phyloP scores from a whole-genome alignment of 2,113 vertebrate species.

The Cervus canadensis region DNA sequence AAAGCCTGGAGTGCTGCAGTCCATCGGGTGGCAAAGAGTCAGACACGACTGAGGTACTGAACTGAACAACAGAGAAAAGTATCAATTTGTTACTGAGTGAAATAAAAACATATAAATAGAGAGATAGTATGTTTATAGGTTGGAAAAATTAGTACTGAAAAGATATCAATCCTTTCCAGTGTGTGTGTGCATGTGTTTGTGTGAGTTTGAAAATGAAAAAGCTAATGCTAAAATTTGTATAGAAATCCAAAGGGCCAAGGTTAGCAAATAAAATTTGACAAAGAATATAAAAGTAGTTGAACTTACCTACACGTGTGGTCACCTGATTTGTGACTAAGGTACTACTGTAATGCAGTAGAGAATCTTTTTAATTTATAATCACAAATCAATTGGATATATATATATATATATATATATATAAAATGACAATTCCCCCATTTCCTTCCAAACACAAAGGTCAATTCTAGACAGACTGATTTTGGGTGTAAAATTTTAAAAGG shows the following conservation, averaged over 20 bases:
- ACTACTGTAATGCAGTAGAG: not conserved
- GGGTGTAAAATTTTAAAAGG: not conserved
- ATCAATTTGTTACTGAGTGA: not conserved
- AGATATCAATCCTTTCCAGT: not conserved
- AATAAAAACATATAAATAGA: not conserved
- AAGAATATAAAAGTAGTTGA: not conserved
- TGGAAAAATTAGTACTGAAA: not conserved
- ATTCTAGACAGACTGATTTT: not conserved
- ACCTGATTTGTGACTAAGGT: not conserved
- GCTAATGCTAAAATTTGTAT: not conserved
- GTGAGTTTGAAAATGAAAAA: not conserved
- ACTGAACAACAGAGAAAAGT: not conserved
- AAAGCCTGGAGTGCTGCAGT: not conserved
- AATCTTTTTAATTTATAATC: not conserved
- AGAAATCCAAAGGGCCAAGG: not conserved
- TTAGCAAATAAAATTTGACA: not conserved
- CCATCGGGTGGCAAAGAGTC: not conserved
- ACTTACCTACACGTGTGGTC: not conserved
- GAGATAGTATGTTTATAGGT: not conserved
- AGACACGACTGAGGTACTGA: rapidly evolving
- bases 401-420: not conserved
- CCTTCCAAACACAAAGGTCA: not conserved
- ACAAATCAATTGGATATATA: not conserved
- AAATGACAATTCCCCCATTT: not conserved
- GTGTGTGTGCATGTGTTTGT: not conserved